Base-by-base conservation (phyloP, 2,888 invertebrate species). In the Strigamia maritima region DNA sequence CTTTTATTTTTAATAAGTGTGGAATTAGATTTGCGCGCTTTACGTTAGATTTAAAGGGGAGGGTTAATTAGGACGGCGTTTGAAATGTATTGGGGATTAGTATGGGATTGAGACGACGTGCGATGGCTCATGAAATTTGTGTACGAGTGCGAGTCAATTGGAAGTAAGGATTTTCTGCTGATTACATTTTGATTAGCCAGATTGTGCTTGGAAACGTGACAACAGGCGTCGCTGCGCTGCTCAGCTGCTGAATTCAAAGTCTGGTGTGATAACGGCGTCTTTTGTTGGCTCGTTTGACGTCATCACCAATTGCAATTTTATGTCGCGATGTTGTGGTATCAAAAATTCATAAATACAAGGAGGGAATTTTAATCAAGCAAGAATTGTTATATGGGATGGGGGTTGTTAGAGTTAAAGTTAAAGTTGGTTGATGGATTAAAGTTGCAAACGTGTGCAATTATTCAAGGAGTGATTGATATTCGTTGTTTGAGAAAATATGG, bases 161-260 rank as follows among this genome's bases (percentile, higher is more conserved):
- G 2, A 24, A 65, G 60, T 65, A 24, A 54, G 60, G 60, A 65
- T 65, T 65, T 19, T 1, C 60, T 65, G 19, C 60, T 65, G 60
- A 65, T 65, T 65, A 65, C 60, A 65, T 65, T 65, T 65, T 65
- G 60, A 65, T 65, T 65, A 65, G 60, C 60, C 60, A 65, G 60
- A 65, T 65, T 65, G 60, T 65, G 60, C 60, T 22, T 65, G 22
- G 60, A 22, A 65, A 65, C 60, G 60, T 65, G 60, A 65, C 60
- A 65, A 65, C 60, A 65, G 2, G 60, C 22, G 60, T 22, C 60
- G 60, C 1, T 65, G 60, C 60, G 24, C 60, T 24, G 19, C 54
- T 19, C 54, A 10, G 54, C 60, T 24, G 24, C 60, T 65, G 60
- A 65, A 65, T 65, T 65, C 60, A 65, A 44, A 24, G 60, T 24